Conservation (phyloP, 2,888 invertebrate genomes). For the Chirona hameri region DNA sequence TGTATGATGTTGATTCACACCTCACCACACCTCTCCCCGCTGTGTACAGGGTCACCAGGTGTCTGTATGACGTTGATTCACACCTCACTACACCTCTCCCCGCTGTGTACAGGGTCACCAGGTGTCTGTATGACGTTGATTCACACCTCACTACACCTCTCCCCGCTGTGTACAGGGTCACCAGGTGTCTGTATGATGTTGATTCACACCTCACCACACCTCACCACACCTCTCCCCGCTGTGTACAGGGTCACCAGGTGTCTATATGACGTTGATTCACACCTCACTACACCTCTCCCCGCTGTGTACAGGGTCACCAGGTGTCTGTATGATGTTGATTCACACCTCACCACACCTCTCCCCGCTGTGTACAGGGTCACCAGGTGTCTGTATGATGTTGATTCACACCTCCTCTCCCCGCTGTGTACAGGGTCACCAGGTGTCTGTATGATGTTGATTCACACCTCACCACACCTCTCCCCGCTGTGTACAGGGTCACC, state of each 20-base stretch:
- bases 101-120: slow-evolving; percentile 25
- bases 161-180: slow-evolving; percentile 10
- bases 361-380: slow-evolving; percentile 22
- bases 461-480: not conserved
- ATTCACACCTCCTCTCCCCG: not conserved
- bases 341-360: not conserved
- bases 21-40: not conserved
- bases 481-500: slow-evolving; percentile 24
- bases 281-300: not conserved
- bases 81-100: not conserved
- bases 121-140: slow-evolving; percentile 37
- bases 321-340: slow-evolving; percentile 37
- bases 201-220: not conserved
- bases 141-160: not conserved
- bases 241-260: slow-evolving; percentile 32
- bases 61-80: slow-evolving; percentile 36
- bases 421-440: slow-evolving; percentile 29
- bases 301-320: slow-evolving; percentile 27
- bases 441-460: slow-evolving; percentile 36
- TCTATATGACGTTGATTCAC: slow-evolving; percentile 35
- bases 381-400: slow-evolving; percentile 37
- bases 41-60: slow-evolving; percentile 32
- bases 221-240: too few species aligned
- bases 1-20: slow-evolving; percentile 34
- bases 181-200: slow-evolving; percentile 37